Evolutionary conservation across 2,113 vertebrate species (phyloP), one percentile per base, ranked within the genome.

Genomic region (Triplophysa siluroides): DNA sequence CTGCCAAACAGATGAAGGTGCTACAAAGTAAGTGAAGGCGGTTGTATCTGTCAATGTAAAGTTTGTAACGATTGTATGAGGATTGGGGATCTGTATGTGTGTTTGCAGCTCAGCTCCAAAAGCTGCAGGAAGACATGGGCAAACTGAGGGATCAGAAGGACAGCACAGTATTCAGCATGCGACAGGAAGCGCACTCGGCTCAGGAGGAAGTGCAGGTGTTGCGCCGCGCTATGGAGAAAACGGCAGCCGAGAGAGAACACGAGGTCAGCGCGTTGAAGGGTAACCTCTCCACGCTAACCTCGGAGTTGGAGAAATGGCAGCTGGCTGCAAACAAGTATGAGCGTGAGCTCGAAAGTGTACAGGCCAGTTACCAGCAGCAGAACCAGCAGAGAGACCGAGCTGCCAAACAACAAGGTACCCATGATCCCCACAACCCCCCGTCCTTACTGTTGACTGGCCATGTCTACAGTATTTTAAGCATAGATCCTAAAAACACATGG

Each of bases 301-400:
- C 88, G 0, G 98, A 98, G 78, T 91, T 97, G 1, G 96, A 98
- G 63, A 94, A 93, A 68, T 96, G 97, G 96, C 92, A 94, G 81
- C 93, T 94, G 84, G 91, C 92, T 21, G 96, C 97, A 4, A 93
- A 89, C 1, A 93, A 95, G 58, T 97, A 97, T 12, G 96, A 99
- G 83, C 89, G 87, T n/a, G 96, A 98, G 85, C 93, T 97, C 50
- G 87, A 90, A 12, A 90, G 71, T 83, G 91, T 98, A 45, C 96
- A 97, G 78, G 93, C 89, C 76, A 96, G 88, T 81, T 95, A 98
- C 79, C 93, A 96, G 84, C 92, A 95, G 56, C 92, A 92, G 75
- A 95, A 94, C 89, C 94, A 95, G 83, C 96, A 98, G 83, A 94
- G 88, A 88, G 94, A 96, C 58, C 96, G 95, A 89, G 90, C 94